Base-by-base conservation (phyloP, 1,140 invertebrate species). In the Sinonovacula constricta region DNA sequence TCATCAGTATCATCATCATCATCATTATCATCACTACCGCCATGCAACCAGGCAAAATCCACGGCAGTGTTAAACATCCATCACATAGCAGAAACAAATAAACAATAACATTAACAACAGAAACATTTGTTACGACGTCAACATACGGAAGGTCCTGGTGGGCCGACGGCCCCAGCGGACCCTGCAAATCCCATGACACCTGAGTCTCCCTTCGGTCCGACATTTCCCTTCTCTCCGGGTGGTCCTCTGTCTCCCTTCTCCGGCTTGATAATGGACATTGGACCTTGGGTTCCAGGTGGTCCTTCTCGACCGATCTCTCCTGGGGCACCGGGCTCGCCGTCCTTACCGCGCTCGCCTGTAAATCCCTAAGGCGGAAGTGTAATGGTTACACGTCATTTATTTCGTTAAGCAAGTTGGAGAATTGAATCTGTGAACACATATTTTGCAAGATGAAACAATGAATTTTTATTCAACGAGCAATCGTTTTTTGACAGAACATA, bases 151-250 rank as follows among this genome's bases (percentile, higher is more conserved):
- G 72, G 51, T 57, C 88, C 88, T 12, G 81, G 56, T 39, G 77
- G 79, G 36, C 88, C 88, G n/a, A 36, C 28, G n/a, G 59, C n/a
- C 14, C 86, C 86, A 34, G 60, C 18, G 2, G 36, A 66, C n/a
- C 87, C 87, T 39, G 81, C 67, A 30, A 85, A 67, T 74, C 87
- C 87, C 60, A 71, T 69, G 51, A 79, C 79, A 51, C 87, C 87
- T 33, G 69, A 53, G 1, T 57, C 28, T 24, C 86, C 86, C 53
- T 77, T 67, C 22, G 71, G 59, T 10, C 83, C 86, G 33, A 85
- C 79, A n/a, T 82, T 57, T 45, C 87, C 86, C 15, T 80, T 67
- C 26, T 67, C 34, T 33, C 85, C 83, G 14, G 62, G 33, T 14
- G 60, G 65, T 34, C 86, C 85, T 22, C 70, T 54, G 4, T 78